Evolutionary conservation across 2,888 invertebrate species (phyloP), one percentile per base, ranked within the genome.

Genomic region (Aromia moschata): DNA sequence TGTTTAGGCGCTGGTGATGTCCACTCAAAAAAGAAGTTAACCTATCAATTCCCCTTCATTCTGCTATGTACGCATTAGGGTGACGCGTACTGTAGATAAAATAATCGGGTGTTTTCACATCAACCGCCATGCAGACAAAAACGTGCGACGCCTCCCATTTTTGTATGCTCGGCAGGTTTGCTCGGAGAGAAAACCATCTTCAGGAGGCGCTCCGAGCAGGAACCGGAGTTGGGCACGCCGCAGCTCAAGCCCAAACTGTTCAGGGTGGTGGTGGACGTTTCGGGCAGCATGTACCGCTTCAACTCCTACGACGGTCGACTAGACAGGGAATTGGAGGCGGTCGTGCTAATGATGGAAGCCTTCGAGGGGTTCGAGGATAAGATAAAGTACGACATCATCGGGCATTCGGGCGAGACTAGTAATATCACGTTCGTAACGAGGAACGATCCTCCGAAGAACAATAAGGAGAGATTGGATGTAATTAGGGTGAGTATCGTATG

Each of bases 241-340:
- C 93, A 93, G 63, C 86, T 91, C 64, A 92, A 91, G 74, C 96
- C 98, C 1, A 98, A 98, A 80, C 84, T 93, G 2, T 83, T 97
- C 38, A 86, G 92, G 56, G 83, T 97, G 0, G 89, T 97, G 0
- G 89, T 94, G 0, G 98, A 98, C 80, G 96, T 97, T 0, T 96
- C 96, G 1, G 98, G 97, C 1, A 96, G 95, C 67, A 98, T 98
- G 97, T 98, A 98, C 77, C 88, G 94, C 85, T 65, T 61, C 33
- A 98, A 98, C 78, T 92, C 96, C 0, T 93, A 96, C 80, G 98
- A 98, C 81, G 92, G 93, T 0, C 89, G 98, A 51, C 84, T 98
- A 56, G 95, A 97, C 76, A 87, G 96, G 60, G 90, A 94, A 69
- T 86, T 96, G 83, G 96, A 96, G 78, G 93, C 94, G 0, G 90